Base-by-base conservation (phyloP, 2,888 invertebrate species). In the Tiliacea aurago region DNA sequence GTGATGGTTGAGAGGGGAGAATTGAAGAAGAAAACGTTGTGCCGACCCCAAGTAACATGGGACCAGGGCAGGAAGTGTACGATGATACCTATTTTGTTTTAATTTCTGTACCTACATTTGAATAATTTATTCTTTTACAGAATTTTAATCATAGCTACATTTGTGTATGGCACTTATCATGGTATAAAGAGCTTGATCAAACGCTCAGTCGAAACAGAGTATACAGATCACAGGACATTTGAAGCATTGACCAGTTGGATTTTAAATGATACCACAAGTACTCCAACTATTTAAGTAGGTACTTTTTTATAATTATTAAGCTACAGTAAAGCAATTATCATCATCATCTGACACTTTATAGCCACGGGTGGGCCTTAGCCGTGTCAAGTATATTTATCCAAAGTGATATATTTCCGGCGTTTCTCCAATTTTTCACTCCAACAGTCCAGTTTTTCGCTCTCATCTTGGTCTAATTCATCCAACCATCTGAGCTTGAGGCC, bases 141-240 rank as follows among this genome's bases (percentile, higher is more conserved):
- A 18, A n/a, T 64, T 53, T 33, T 64, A 53, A 6, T 33, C 10
- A 10, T 64, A 0, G 33, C n/a, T 10, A 6, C 4, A n/a, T 53
- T 53, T 53, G 33, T 1, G 6, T 64, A 10, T n/a, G 64, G 64
- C 33, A 64, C 64, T 2, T 64, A 53, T 53, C 64, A 64, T n/a
- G 64, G 64, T 33, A 33, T 64, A 33, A 64, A 53, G 33, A 64
- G 64, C 53, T 53, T 53, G n/a, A 0, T 64, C n/a, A 64, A 64
- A 41, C 70, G 70, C n/a, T 70, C 70, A 13, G n/a, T 70, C 18
- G 70, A 70, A 41, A 18, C 70, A 51, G 41, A 70, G 1, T 43
- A 41, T n/a, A 43, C n/a, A 28, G 41, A 70, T 11, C 18, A 4
- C n/a, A 70, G 11, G 41, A n/a, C 33, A 13, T 70, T 41, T 41